Evolutionary conservation across 1,140 invertebrate genomes (phyloP).

Genomic region (Pemphigus obesinymphae): DNA sequence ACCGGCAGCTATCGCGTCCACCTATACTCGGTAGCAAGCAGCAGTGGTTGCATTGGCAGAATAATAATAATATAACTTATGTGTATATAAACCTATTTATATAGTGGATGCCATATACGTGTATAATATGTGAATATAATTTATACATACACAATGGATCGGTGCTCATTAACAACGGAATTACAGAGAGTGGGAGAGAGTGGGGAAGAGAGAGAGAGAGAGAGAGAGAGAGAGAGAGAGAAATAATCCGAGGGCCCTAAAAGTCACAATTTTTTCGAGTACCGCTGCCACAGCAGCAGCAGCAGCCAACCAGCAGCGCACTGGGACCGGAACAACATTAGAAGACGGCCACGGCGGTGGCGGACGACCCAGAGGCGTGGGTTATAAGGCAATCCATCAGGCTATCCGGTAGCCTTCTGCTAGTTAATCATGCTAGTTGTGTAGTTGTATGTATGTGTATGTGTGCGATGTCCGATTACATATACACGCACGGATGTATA

Average conservation of each 20-base stretch:
- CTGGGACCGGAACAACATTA: conserved; percentile 14
- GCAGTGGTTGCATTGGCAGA: background rate
- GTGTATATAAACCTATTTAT: background rate
- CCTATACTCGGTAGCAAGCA: background rate
- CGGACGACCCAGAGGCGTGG: background rate
- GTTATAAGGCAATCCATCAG: conserved; percentile 29
- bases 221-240: background rate
- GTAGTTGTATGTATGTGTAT: background rate
- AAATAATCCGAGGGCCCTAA: background rate
- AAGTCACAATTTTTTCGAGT: conserved; percentile 24
- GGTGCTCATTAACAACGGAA: conserved; percentile 25
- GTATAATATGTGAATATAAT: background rate
- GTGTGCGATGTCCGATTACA: background rate
- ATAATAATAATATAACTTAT: conserved; percentile 8
- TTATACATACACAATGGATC: background rate
- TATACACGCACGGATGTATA: background rate
- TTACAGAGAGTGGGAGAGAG: background rate
- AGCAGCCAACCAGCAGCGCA: background rate
- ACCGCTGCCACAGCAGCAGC: background rate
- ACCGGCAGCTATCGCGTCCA: too few relatives aligned
- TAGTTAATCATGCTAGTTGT: conserved; percentile 2
- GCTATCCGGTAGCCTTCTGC: conserved; percentile 29
- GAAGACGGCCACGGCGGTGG: background rate
- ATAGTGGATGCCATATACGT: background rate
- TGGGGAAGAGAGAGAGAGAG: background rate